Percentiles rank a stretch among this genome's conserved stretches.
Conservation (phyloP, 2,888 invertebrate genomes). For the Euphydryas editha region DNA sequence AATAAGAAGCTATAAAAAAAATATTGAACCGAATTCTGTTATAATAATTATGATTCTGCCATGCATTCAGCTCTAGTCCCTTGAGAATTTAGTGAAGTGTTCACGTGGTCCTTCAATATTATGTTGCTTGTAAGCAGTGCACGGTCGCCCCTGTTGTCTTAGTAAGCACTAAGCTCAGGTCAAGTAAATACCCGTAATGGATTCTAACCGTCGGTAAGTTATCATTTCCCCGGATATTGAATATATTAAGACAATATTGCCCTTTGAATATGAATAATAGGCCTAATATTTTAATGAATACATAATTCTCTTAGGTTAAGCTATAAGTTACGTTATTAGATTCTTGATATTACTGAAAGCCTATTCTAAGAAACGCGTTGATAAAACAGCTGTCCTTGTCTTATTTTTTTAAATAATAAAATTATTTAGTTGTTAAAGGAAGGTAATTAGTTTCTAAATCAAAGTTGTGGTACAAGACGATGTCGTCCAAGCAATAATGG, state of each 20-base stretch:
- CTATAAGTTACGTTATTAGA: background rate
- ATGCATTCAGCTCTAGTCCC: conserved; percentile 31
- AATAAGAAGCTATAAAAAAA: background rate
- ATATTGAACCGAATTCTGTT: background rate
- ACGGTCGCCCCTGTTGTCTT: conserved; percentile 81
- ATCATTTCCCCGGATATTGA: conserved; percentile 82
- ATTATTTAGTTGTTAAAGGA: conserved; percentile 23
- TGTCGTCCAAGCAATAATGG: conserved; percentile 75
- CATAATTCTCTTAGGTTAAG: background rate
- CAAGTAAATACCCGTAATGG: conserved; percentile 84
- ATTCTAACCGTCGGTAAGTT: conserved; percentile 78
- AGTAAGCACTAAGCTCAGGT: conserved; percentile 83
- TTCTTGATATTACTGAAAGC: background rate
- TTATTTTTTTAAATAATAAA: background rate
- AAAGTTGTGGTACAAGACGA: conserved; percentile 63
- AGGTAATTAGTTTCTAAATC: conserved; percentile 76
- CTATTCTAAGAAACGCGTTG: no score
- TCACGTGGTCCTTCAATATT: conserved; percentile 36
- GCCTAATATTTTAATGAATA: conserved; percentile 59
- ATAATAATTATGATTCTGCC: conserved; percentile 28
- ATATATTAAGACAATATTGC: conserved; percentile 80
- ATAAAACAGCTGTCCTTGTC: no score
- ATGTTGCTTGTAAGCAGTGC: conserved; percentile 33
- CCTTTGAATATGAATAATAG: conserved; percentile 64
- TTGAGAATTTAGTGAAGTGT: conserved; percentile 37